A percentile compares a stretch with the other conserved stretches of the same genome.
Evolutionary conservation across 2,797 vertebrate species (phyloP).

Genomic region (Esox masquinongy): DNA sequence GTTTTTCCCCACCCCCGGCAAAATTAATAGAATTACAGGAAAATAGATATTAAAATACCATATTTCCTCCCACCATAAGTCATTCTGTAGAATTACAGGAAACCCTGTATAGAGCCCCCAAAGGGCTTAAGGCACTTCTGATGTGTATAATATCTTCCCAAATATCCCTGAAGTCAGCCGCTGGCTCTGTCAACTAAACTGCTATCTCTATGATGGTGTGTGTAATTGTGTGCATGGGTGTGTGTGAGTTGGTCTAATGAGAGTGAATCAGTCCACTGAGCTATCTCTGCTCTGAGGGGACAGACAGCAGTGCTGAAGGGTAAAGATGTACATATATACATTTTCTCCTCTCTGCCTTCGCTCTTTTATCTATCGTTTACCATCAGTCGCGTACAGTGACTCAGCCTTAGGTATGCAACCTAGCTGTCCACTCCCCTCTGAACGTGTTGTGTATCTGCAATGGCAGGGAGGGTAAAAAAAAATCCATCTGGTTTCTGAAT

Average conservation of each 20-base stretch:
- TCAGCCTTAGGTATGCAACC: neutral
- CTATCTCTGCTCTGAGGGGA: slow-evolving; percentile 4
- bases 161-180: too few species aligned
- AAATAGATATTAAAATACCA: too few species aligned
- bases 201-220: too few species aligned
- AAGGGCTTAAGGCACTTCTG: neutral
- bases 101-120: too few species aligned
- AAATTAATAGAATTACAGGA: too few species aligned
- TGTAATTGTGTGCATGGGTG: too few species aligned
- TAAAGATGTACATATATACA: neutral
- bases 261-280: neutral
- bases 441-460: neutral
- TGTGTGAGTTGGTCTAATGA: too few species aligned
- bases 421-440: neutral
- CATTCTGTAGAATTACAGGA: too few species aligned
- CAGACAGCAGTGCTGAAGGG: neutral
- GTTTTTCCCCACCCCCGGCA: too few species aligned
- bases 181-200: too few species aligned
- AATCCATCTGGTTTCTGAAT: neutral
- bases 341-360: neutral
- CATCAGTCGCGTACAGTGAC: neutral
- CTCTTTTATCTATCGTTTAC: neutral
- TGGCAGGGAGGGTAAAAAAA: neutral
- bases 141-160: neutral
- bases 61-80: too few species aligned